phyloP scores from a whole-genome alignment of 2,888 invertebrate genomes.

The Asteroscopus sphinx region DNA sequence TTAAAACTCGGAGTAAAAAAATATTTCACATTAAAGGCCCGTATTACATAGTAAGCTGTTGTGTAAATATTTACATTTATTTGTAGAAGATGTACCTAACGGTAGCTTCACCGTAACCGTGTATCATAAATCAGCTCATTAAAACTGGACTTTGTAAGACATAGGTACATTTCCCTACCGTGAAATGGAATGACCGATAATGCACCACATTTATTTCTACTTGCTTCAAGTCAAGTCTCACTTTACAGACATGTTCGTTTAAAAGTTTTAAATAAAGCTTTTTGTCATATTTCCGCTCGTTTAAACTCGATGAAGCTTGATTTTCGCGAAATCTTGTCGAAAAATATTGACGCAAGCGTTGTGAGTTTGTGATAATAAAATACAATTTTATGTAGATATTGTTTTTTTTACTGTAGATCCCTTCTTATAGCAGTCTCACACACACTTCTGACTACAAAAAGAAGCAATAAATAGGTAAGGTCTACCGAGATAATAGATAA shows the following conservation, averaged over 20 bases:
- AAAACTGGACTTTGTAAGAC: not conserved
- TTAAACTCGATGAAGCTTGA: constrained; percentile 12
- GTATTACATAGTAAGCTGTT: constrained; percentile 34
- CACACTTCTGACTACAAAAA: too few species aligned
- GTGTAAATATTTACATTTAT: constrained; percentile 29
- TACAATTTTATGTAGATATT: constrained; percentile 36
- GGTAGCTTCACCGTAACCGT: not conserved
- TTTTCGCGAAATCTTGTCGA: constrained; percentile 18
- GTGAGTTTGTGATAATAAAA: constrained; percentile 56
- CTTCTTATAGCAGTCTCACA: too few species aligned
- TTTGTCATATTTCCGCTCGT: constrained; percentile 6
- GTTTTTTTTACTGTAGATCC: constrained; percentile 14
- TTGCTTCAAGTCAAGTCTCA: not conserved
- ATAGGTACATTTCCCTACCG: not conserved
- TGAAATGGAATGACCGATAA: constrained; percentile 1
- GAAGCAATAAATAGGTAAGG: too few species aligned
- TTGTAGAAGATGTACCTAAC: constrained; percentile 5
- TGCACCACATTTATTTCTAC: not conserved
- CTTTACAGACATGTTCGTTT: not conserved
- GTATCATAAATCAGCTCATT: constrained; percentile 2
- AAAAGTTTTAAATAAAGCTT: constrained; percentile 2
- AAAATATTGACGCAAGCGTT: constrained; percentile 29
- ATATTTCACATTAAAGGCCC: constrained; percentile 12
- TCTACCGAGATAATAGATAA: too few species aligned
- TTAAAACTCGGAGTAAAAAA: not conserved